Evolutionary conservation across 1,140 invertebrate species (phyloP).

Genomic region (Acromyrmex charruanus): DNA sequence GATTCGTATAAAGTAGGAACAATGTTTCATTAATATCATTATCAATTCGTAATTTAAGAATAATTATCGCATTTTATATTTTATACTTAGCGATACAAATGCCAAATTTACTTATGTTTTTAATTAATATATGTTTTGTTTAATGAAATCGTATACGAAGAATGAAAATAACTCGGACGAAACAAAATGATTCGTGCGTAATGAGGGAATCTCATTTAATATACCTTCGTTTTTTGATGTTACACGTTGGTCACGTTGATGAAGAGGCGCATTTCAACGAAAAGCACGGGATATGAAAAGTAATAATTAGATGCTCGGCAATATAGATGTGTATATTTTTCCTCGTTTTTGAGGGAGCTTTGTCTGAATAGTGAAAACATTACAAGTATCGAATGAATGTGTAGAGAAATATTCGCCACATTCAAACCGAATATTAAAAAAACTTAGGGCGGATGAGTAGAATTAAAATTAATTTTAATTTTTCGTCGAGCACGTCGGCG

Average conservation of each 20-base stretch:
- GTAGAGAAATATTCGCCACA: slow-evolving; percentile 12
- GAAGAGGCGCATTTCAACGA: slow-evolving; percentile 21
- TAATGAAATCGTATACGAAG: not conserved
- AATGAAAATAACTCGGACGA: slow-evolving; percentile 20
- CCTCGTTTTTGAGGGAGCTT: slow-evolving; percentile 7
- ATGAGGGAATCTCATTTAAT: slow-evolving; percentile 12
- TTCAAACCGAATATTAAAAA: slow-evolving; percentile 53
- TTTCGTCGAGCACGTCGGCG: slow-evolving; percentile 17
- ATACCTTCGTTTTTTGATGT: not conserved
- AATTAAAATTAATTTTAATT: slow-evolving; percentile 50
- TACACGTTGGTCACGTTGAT: not conserved
- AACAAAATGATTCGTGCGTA: slow-evolving; percentile 19
- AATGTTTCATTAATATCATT: not conserved
- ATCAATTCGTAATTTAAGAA: not conserved
- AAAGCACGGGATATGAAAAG: slow-evolving; percentile 11
- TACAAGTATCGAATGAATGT: slow-evolving; percentile 35
- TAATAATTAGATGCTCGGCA: slow-evolving; percentile 48
- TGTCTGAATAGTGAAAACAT: slow-evolving; percentile 21
- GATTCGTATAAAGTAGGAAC: not conserved
- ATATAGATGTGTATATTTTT: slow-evolving; percentile 22
- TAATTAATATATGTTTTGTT: slow-evolving; percentile 3
- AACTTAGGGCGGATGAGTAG: slow-evolving; percentile 17
- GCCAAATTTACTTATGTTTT: not conserved
- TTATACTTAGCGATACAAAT: not conserved
- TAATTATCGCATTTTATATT: not conserved